Percentiles rank a stretch among this genome's conserved stretches.
These are phyloP conservation scores for Sitta carolinensis DNA, from an alignment of 2,797 vertebrate species.

Conservation along the genomic window DNA sequence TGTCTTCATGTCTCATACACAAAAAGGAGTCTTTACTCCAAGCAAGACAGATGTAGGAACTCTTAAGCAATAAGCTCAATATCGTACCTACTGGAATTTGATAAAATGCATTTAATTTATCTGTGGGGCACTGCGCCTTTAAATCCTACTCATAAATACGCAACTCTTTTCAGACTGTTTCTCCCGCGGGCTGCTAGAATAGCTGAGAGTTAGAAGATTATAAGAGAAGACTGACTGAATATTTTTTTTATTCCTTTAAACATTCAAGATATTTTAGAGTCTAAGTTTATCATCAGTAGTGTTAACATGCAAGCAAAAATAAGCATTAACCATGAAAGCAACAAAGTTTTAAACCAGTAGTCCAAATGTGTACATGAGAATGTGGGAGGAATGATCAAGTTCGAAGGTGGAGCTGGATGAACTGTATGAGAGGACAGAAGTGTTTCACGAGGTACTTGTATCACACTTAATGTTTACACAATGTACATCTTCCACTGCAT, in stretches of 20 bases:
- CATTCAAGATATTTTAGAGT: background rate
- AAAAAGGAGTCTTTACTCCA: background rate
- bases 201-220: background rate
- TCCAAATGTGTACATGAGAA: background rate
- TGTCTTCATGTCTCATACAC: background rate
- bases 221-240: background rate
- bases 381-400: fast-evolving
- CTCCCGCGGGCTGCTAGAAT: background rate
- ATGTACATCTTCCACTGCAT: background rate
- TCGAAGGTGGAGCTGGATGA: background rate
- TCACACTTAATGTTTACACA: background rate
- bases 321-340: background rate
- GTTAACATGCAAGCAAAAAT: background rate
- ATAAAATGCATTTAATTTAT: background rate
- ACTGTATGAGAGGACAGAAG: background rate
- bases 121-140: background rate
- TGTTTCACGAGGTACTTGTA: background rate
- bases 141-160: background rate
- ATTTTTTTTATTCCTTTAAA: background rate
- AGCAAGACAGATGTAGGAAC: background rate
- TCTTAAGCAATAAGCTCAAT: background rate
- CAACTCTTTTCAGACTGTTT: background rate
- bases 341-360: background rate
- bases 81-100: background rate
- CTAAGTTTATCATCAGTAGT: background rate